Evolutionary conservation across 2,888 invertebrate species (phyloP), one percentile per base, ranked within the genome.

Genomic region (Synanthedon tipuliformis): DNA sequence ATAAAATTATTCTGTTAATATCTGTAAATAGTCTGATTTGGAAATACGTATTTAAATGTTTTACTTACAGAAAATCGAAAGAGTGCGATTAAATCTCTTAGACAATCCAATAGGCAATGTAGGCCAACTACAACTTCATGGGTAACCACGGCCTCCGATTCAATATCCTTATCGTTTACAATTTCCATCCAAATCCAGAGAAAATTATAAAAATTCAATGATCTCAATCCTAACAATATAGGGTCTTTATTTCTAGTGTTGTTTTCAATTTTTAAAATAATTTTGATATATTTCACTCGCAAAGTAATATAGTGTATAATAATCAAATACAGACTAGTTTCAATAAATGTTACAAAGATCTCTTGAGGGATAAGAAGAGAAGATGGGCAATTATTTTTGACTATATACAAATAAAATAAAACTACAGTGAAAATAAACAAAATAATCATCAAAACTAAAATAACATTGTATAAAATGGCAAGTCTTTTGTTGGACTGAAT

Each of bases 231-330:
- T 34, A 34, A 34, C 34, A 34, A 34, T 34, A 34, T 34, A 8
- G 8, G 34, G 34, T 8, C 34, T 34, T 34, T 10, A 8, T 10
- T 34, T 34, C 34, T 8, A 34, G 34, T 34, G 34, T 7, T 34
- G 34, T 34, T 34, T 34, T n/a, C 3, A 4, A 55, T 60, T 45
- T 57, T 51, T 23, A 77, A 54, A 48, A 60, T 41, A 18, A 63
- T 56, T 52, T 76, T 77, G 0, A 77, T 59, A 53, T 71, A 68
- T 51, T 65, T 58, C 3, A 74, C 57, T 57, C 78, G 62, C 50
- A 60, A 55, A 16, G 51, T 59, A 41, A 79, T 56, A 23, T 70
- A 66, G 50, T 60, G 55, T 8, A 78, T 54, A 13, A 78, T 63
- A 4, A 61, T 57, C 34, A 63, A 66, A 15, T 64, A 56, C 40